Percentiles rank a stretch among this genome's conserved stretches.
Evolutionary conservation across 1,140 invertebrate genomes (phyloP).

Genomic region (Mercenaria mercenaria): DNA sequence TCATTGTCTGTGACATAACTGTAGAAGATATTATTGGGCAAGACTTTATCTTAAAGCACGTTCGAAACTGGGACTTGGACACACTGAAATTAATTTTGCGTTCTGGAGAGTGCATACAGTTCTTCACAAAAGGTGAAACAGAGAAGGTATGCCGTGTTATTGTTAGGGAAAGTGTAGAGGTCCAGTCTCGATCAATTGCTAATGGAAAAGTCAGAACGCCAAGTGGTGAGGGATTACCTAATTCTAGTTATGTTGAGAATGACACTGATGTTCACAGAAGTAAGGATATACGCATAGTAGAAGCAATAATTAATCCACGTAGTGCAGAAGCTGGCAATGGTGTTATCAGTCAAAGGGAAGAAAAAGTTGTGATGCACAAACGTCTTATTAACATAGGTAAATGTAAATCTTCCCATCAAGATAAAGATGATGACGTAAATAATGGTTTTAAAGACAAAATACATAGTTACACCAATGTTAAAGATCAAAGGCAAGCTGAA

Average conservation of each 20-base stretch:
- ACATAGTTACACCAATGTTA: not conserved
- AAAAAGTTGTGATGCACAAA: not conserved
- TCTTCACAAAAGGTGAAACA: not conserved
- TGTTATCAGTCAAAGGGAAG: not conserved
- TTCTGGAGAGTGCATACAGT: not conserved
- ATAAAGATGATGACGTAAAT: not conserved
- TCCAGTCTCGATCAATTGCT: not conserved
- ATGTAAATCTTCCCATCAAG: not conserved
- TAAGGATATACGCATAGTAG: too few relatives aligned
- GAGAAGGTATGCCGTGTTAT: not conserved
- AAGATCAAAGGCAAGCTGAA: too few relatives aligned
- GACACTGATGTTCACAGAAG: too few relatives aligned
- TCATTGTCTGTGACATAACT: too few relatives aligned
- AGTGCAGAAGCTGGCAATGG: not conserved
- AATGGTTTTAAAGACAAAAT: not conserved
- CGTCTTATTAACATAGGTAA: not conserved
- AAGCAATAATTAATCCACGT: not conserved
- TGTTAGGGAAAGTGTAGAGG: not conserved
- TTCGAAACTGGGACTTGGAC: not conserved
- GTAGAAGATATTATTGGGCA: slow-evolving; percentile 16
- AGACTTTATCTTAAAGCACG: slow-evolving; percentile 15
- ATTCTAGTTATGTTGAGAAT: not conserved
- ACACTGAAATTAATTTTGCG: not conserved
- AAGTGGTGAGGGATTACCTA: not conserved
- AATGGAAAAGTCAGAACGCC: not conserved